Evolutionary conservation across 2,888 invertebrate genomes (phyloP).

Genomic region (Gibbula magus): DNA sequence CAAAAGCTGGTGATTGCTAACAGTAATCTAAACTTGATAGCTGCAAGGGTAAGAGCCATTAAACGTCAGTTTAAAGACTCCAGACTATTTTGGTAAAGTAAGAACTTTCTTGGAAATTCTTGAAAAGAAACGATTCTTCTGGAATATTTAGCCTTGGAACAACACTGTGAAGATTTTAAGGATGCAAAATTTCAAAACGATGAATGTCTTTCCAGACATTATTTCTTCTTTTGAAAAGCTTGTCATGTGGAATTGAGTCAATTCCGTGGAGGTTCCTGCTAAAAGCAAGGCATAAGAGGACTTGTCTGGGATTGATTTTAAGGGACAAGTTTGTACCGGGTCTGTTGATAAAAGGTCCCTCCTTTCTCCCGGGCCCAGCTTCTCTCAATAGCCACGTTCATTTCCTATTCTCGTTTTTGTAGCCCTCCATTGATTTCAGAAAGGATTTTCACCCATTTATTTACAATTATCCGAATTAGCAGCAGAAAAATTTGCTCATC

Average conservation of each 20-base stretch:
- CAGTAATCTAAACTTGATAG: conserved; percentile 18
- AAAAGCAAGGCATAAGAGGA: conserved; percentile 7
- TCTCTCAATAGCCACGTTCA: background rate
- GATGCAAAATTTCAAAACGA: background rate
- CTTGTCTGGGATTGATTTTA: conserved; percentile 18
- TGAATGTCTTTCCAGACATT: background rate
- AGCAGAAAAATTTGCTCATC: conserved; percentile 18
- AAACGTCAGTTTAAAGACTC: background rate
- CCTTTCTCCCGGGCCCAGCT: background rate
- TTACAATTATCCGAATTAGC: conserved; percentile 21
- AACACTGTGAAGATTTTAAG: conserved; percentile 2
- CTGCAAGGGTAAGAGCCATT: background rate
- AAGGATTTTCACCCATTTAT: conserved; percentile 17
- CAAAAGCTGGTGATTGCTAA: background rate
- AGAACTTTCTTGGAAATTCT: background rate
- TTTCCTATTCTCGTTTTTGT: conserved; percentile 19
- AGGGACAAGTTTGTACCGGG: background rate
- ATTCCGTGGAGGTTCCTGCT: conserved; percentile 9
- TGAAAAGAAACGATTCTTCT: background rate
- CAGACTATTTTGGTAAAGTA: background rate
- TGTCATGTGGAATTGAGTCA: background rate
- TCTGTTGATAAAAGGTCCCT: conserved; percentile 21
- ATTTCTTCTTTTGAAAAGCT: background rate
- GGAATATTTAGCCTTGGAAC: conserved; percentile 5
- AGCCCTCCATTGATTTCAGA: background rate